Conservation (phyloP, 2,888 invertebrate genomes). For the Cephus spinipes region DNA sequence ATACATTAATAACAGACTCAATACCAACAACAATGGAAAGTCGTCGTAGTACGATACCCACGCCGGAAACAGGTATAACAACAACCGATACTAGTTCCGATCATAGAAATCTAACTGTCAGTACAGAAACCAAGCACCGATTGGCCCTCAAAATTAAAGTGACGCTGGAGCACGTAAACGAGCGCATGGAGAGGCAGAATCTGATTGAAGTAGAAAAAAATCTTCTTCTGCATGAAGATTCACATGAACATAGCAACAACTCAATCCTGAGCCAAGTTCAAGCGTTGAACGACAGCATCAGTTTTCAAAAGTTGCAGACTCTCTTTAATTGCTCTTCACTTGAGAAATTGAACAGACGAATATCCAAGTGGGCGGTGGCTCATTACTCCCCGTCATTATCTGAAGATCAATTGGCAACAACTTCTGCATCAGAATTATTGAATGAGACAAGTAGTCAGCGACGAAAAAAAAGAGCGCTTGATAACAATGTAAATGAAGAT, state of each 20-base stretch:
- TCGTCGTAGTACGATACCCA: slow-evolving; percentile 19
- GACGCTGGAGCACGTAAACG: slow-evolving; percentile 38
- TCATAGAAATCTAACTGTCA: neutral
- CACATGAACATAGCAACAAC: slow-evolving; percentile 23
- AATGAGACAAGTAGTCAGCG: neutral
- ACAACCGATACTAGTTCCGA: neutral
- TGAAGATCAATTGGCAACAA: neutral
- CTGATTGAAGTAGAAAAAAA: slow-evolving; percentile 39
- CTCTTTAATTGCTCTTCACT: slow-evolving; percentile 35
- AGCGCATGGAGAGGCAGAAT: slow-evolving; percentile 31
- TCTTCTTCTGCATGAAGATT: slow-evolving; percentile 32
- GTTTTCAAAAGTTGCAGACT: slow-evolving; percentile 30
- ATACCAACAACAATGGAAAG: slow-evolving; percentile 19
- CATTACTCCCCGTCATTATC: neutral
- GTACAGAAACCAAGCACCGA: slow-evolving; percentile 2
- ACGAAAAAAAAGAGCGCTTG: neutral
- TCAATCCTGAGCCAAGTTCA: slow-evolving; percentile 32
- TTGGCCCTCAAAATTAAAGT: slow-evolving; percentile 37
- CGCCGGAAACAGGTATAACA: neutral
- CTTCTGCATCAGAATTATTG: neutral
- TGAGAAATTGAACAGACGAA: slow-evolving; percentile 4
- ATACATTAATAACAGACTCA: no score
- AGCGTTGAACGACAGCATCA: slow-evolving; percentile 35
- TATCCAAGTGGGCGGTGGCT: neutral
- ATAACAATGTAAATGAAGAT: neutral